Conservation (phyloP, 2,797 vertebrate species). For the Lerista edwardsae region DNA sequence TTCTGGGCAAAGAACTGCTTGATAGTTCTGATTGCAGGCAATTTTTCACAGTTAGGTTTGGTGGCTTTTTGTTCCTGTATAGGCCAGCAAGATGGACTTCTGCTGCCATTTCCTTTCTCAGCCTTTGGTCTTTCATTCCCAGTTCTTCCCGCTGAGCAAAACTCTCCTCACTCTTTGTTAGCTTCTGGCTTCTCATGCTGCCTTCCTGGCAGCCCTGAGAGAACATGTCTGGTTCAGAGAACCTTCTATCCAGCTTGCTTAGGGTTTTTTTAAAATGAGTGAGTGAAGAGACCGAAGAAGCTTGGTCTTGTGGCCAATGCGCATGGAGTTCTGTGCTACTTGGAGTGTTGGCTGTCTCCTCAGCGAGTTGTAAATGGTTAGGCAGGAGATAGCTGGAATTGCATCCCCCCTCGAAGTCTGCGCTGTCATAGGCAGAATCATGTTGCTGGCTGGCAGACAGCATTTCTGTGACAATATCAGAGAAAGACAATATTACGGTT, state of each 20-base stretch:
- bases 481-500: constrained; percentile 52
- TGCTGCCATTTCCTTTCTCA: constrained; percentile 81
- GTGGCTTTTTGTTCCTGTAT: constrained; percentile 44
- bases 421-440: constrained; percentile 94
- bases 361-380: constrained; percentile 38
- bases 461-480: constrained; percentile 80
- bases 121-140: constrained; percentile 67
- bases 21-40: constrained; percentile 62
- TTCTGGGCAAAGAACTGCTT: constrained; percentile 62
- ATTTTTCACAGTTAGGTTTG: constrained; percentile 66
- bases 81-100: constrained; percentile 75
- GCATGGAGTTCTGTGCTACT: constrained; percentile 21
- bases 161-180: constrained; percentile 87
- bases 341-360: not conserved
- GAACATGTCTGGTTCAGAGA: constrained; percentile 87
- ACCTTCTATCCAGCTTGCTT: constrained; percentile 80
- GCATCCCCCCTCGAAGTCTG: constrained; percentile 85
- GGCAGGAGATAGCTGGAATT: constrained; percentile 9
- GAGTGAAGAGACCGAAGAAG: constrained; percentile 66
- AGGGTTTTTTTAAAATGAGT: constrained; percentile 65
- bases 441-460: constrained; percentile 82
- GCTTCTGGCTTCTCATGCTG: constrained; percentile 68
- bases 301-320: constrained; percentile 40
- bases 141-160: constrained; percentile 69
- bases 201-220: constrained; percentile 57